These are phyloP conservation scores for Oncorhynchus nerka DNA, from an alignment of 2,113 vertebrate genomes.

Conservation along the genomic window DNA sequence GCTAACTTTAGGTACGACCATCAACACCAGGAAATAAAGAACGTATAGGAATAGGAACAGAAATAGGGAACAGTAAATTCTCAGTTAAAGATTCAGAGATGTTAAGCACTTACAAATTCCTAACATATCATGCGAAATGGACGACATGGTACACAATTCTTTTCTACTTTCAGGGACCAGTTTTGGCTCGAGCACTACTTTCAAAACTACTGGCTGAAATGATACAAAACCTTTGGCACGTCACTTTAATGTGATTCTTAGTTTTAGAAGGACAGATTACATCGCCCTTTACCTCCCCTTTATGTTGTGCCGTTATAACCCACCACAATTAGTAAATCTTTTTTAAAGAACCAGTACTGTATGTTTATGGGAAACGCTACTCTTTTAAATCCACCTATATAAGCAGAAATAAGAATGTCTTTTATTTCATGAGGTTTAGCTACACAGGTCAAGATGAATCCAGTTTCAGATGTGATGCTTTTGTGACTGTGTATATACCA, in stretches of 20 bases:
- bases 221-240: too few relatives aligned
- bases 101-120: too few relatives aligned
- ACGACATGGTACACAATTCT: too few relatives aligned
- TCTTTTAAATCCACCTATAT: slow-evolving; percentile 61
- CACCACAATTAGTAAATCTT: slow-evolving; percentile 27
- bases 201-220: not conserved
- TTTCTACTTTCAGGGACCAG: too few relatives aligned
- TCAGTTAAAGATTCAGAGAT: not conserved
- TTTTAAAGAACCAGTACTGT: slow-evolving; percentile 35
- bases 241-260: not conserved
- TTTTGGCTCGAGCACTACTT: too few relatives aligned
- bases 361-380: slow-evolving; percentile 36
- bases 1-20: not conserved
- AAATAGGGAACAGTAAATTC: not conserved
- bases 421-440: slow-evolving; percentile 59
- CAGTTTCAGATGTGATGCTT: slow-evolving; percentile 62
- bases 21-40: not conserved
- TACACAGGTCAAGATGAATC: slow-evolving; percentile 45
- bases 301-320: slow-evolving; percentile 28
- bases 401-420: slow-evolving; percentile 62
- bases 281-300: slow-evolving; percentile 1
- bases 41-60: not conserved
- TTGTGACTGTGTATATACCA: slow-evolving; percentile 58
- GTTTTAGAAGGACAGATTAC: not conserved
- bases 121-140: too few relatives aligned